Percentiles rank a stretch among this genome's conserved stretches.
Evolutionary conservation across 2,888 invertebrate genomes (phyloP).

Genomic region (Cylindroiulus punctatus): DNA sequence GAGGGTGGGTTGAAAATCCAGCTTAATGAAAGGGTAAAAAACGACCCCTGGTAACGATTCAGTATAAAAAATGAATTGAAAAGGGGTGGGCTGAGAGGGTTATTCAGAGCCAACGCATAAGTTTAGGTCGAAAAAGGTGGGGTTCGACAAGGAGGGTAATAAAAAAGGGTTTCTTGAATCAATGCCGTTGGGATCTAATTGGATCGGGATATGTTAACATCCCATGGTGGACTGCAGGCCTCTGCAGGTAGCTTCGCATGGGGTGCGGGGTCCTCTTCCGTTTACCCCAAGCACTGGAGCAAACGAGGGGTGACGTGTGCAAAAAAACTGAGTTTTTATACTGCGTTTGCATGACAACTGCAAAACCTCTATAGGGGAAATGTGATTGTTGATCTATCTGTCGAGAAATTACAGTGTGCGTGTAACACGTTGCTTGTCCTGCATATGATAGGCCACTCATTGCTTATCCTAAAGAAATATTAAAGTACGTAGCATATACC

Average conservation of each 20-base stretch:
- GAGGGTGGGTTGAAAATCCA: slow-evolving; percentile 4
- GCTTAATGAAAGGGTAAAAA: slow-evolving; percentile 52
- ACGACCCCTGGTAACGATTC: slow-evolving; percentile 48
- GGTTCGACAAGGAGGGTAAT: slow-evolving; percentile 31
- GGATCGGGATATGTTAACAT: slow-evolving; percentile 37
- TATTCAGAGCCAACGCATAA: not conserved
- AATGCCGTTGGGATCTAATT: slow-evolving; percentile 44
- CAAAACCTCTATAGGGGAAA: not conserved
- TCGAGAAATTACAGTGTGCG: not conserved
- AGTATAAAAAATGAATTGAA: slow-evolving; percentile 49
- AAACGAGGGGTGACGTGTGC: not conserved
- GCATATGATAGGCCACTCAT: no score
- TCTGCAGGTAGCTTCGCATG: slow-evolving; percentile 10
- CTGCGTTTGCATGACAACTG: not conserved
- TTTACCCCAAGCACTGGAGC: not conserved
- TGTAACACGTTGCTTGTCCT: no score
- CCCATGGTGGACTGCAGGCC: not conserved
- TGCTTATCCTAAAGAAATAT: no score
- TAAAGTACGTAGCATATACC: no score
- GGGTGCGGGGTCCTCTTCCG: slow-evolving; percentile 16
- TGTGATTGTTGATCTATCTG: not conserved
- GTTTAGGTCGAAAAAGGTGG: slow-evolving; percentile 24
- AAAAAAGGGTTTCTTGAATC: slow-evolving; percentile 49
- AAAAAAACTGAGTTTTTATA: not conserved
- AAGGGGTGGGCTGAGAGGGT: slow-evolving; percentile 14